Evolutionary conservation across 2,797 vertebrate species (phyloP), one percentile per base, ranked within the genome.

Genomic region (Mallotus villosus): DNA sequence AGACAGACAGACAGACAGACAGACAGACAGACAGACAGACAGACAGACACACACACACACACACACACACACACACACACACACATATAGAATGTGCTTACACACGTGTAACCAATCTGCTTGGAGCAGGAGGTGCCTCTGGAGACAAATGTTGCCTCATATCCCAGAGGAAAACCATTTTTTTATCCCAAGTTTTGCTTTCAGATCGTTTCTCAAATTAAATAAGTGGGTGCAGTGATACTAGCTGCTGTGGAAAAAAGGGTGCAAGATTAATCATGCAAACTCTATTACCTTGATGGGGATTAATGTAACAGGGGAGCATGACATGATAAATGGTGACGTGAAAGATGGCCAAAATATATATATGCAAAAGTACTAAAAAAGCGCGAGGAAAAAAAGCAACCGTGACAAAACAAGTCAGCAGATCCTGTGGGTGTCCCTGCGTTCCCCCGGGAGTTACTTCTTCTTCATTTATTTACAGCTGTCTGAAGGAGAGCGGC

Each of bases 381-480:
- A 46, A 53, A 79, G 46, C 21, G 32, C 49, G 32, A 60, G 29
- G 12, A 1, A n/a, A 21, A 5, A 68, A 57, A 74, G 64, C 60
- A 58, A 66, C 22, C 24, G 61, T 49, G 67, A 27, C 7, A 58
- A 68, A 71, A 64, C 59, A 68, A 87, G 86, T 90, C 86, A 86
- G 87, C 88, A 86, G 86, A 90, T 90, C 81, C 80, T 79, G 78
- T 24, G 73, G 75, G 76, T 79, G 74, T 82, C 84, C 74, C 73
- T 32, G 17, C 1, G n/a, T 41, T 86, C 87, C 85, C 82, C 8
- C 21, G 58, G 73, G 87, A 90, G 85, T 86, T 84, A 79, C 80
- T 91, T 85, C 84, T 82, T 93, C 87, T 90, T 91, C 84, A 93
- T 92, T 93, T 91, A 90, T 91, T 91, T 91, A 86, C 85, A 84